These are phyloP conservation scores for Hylaeus volcanicus DNA, from an alignment of 1,140 invertebrate genomes.

Conservation along the genomic window DNA sequence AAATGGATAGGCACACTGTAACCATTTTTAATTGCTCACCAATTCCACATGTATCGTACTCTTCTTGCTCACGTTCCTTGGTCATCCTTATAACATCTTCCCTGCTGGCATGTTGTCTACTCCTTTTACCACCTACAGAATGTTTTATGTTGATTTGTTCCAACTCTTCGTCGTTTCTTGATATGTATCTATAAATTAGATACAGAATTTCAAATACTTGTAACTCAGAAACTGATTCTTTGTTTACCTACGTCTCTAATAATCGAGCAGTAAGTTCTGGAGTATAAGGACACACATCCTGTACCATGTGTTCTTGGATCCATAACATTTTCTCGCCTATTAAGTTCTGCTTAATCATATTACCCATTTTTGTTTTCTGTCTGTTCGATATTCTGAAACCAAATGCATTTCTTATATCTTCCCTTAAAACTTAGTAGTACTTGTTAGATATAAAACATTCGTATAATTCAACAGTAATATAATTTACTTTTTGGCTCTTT, in stretches of 20 bases:
- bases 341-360: conserved; percentile 86
- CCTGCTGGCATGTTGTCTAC: conserved; percentile 87
- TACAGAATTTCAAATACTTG: neutral
- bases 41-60: conserved; percentile 87
- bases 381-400: conserved; percentile 82
- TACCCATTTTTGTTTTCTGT: conserved; percentile 84
- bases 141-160: conserved; percentile 88
- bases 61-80: conserved; percentile 84
- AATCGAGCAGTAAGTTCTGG: conserved; percentile 82
- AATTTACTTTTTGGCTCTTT: conserved; percentile 83
- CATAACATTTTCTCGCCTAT: conserved; percentile 87
- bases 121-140: conserved; percentile 86
- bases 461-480: neutral
- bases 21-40: conserved; percentile 76
- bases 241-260: conserved; percentile 81
- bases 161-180: conserved; percentile 88
- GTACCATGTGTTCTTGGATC: conserved; percentile 84
- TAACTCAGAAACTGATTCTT: rapidly evolving
- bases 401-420: conserved; percentile 6
- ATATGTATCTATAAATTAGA: conserved; percentile 78
- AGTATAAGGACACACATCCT: conserved; percentile 80
- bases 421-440: neutral
- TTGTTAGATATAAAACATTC: conserved; percentile 10
- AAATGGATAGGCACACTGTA: neutral
- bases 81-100: conserved; percentile 88